phyloP scores from a whole-genome alignment of 2,113 vertebrate genomes.

The Dipodomys merriami region DNA sequence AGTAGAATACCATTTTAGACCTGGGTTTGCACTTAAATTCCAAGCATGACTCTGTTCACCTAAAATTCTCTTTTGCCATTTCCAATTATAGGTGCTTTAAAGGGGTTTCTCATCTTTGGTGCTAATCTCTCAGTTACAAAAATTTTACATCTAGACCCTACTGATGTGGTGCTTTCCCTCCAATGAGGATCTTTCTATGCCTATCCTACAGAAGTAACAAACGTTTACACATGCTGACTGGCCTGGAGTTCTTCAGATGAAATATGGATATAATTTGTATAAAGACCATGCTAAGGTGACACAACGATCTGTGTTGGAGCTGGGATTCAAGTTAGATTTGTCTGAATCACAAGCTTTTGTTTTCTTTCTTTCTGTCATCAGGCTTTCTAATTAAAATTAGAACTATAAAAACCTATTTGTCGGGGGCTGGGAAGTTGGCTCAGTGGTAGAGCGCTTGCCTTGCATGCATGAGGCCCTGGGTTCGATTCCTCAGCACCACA shows the following conservation, averaged over 20 bases:
- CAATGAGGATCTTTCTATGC: neutral
- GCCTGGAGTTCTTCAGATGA: neutral
- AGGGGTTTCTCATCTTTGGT: neutral
- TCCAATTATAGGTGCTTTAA: neutral
- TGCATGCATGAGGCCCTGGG: too few relatives aligned
- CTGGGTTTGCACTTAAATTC: neutral
- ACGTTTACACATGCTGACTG: neutral
- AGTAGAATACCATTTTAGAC: neutral
- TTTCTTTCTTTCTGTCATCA: slow-evolving; percentile 17
- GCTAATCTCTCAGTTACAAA: neutral
- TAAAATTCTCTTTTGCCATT: slow-evolving; percentile 26
- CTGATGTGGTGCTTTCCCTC: neutral
- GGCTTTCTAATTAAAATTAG: slow-evolving; percentile 23
- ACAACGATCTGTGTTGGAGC: neutral
- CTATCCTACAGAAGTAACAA: slow-evolving; percentile 17
- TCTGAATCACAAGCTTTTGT: neutral
- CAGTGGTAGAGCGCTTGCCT: too few relatives aligned
- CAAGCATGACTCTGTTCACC: neutral
- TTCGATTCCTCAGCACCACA: too few relatives aligned
- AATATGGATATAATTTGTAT: neutral
- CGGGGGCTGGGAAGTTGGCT: too few relatives aligned
- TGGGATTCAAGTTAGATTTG: neutral
- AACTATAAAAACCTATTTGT: neutral
- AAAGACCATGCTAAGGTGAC: neutral
- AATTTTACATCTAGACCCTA: neutral